A percentile compares a stretch with the other conserved stretches of the same genome.
These are phyloP conservation scores for Phalacrocorax brasilianus DNA, from an alignment of 2,113 vertebrate genomes.

Conservation along the genomic window DNA sequence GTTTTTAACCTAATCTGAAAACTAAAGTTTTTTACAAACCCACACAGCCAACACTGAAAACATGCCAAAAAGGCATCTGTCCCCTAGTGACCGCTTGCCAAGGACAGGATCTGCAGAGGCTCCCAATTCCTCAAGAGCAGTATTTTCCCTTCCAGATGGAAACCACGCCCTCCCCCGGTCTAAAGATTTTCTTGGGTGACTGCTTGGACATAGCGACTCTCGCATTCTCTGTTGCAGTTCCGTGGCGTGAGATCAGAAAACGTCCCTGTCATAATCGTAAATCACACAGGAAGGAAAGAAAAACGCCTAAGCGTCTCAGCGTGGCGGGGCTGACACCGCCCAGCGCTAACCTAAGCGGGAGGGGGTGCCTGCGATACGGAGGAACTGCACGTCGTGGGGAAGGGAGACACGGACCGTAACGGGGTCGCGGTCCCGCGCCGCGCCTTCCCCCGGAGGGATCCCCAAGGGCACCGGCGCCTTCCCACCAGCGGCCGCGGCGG, in stretches of 20 bases:
- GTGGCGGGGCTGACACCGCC: fast-evolving
- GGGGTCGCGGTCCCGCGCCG: background rate
- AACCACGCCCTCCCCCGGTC: background rate
- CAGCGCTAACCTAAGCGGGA: background rate
- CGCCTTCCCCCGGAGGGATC: background rate
- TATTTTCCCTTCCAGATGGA: background rate
- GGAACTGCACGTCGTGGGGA: too few relatives aligned
- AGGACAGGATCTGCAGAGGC: background rate
- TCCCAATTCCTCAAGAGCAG: background rate
- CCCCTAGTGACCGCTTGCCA: background rate
- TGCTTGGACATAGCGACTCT: background rate
- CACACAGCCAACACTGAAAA: background rate
- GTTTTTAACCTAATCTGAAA: background rate
- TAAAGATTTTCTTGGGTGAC: background rate
- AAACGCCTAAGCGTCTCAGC: fast-evolving
- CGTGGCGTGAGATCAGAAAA: background rate
- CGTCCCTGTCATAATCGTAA: background rate
- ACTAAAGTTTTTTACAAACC: background rate
- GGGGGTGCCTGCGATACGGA: too few relatives aligned
- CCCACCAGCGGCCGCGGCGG: background rate
- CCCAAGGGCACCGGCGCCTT: fast-evolving
- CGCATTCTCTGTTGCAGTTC: background rate
- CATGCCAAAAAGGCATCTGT: background rate
- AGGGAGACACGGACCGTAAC: fast-evolving
- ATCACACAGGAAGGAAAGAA: fast-evolving